phyloP scores from a whole-genome alignment of 2,113 vertebrate genomes.

The Laticauda colubrina region DNA sequence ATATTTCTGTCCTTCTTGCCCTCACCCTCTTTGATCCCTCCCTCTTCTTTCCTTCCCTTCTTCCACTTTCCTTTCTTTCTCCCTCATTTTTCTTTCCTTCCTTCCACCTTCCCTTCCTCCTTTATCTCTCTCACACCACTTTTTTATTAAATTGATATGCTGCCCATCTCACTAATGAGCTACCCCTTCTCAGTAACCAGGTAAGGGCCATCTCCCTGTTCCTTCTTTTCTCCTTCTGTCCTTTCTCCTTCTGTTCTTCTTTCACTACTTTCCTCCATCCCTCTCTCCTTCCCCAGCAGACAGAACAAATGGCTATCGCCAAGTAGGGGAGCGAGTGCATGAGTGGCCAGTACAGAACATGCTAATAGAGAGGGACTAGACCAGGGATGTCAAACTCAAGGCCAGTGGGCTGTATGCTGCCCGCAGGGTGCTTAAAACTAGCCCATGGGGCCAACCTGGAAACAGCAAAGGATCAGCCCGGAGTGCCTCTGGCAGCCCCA shows the following conservation, averaged over 20 bases:
- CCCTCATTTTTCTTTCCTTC: background rate
- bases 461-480: too few species aligned
- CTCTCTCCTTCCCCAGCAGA: background rate
- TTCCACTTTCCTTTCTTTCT: background rate
- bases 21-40: background rate
- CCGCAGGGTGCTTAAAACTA: too few species aligned
- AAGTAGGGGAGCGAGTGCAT: background rate
- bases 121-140: background rate
- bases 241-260: too few species aligned
- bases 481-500: too few species aligned
- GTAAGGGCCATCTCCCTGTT: background rate
- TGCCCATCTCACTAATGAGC: background rate
- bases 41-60: background rate
- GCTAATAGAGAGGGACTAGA: background rate
- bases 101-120: background rate
- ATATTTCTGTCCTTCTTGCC: background rate
- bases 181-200: background rate
- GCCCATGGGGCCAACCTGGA: too few species aligned
- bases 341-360: background rate
- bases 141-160: background rate
- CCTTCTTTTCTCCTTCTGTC: background rate
- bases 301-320: background rate
- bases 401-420: too few species aligned
- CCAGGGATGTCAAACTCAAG: too few species aligned
- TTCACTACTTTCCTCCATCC: background rate